phyloP scores from a whole-genome alignment of 2,113 vertebrate species.

The Clarias macrocephalus region DNA sequence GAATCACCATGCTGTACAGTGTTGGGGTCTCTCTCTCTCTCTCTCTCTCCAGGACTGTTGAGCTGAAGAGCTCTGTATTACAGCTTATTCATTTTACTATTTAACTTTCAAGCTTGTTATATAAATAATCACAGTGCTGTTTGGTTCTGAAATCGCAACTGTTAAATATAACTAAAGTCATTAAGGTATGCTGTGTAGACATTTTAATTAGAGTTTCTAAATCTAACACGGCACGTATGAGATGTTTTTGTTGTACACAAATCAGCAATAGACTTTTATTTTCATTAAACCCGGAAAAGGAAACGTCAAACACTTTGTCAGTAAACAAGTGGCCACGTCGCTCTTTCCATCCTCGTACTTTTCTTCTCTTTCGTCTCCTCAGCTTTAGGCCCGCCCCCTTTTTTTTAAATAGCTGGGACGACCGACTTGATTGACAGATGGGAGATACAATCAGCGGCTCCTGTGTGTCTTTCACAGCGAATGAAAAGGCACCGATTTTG shows the following conservation, averaged over 20 bases:
- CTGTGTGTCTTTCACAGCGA: not conserved
- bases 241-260: not conserved
- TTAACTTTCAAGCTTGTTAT: not conserved
- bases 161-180: not conserved
- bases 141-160: not conserved
- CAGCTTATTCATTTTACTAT: not conserved
- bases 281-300: slow-evolving; percentile 61
- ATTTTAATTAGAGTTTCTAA: not conserved
- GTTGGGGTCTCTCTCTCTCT: no score
- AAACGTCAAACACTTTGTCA: slow-evolving; percentile 40
- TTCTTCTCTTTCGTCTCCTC: not conserved
- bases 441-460: slow-evolving; percentile 4
- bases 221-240: not conserved
- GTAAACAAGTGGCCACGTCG: slow-evolving; percentile 68
- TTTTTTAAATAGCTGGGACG: not conserved
- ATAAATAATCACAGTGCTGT: not conserved
- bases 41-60: no score
- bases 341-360: slow-evolving; percentile 59
- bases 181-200: not conserved
- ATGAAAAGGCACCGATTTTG: slow-evolving; percentile 52
- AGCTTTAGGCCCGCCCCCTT: not conserved
- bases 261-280: not conserved
- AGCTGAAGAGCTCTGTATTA: no score
- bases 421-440: slow-evolving; percentile 60
- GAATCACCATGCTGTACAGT: no score